Evolutionary conservation across 2,113 vertebrate species (phyloP).

Genomic region (Athene noctua): DNA sequence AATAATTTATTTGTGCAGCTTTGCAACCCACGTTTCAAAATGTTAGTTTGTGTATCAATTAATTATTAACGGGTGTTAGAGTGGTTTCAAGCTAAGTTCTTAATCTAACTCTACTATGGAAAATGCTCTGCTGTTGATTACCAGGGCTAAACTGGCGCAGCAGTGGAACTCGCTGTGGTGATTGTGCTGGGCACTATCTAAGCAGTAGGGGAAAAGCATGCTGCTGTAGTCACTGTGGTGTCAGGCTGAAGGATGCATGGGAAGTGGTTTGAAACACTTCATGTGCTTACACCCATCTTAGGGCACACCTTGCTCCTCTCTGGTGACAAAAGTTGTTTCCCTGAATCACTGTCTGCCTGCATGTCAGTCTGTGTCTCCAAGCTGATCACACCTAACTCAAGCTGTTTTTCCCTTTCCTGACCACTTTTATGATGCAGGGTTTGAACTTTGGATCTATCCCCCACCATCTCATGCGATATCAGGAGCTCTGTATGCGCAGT

Average conservation of each 20-base stretch:
- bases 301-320: background rate
- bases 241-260: fast-evolving
- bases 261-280: background rate
- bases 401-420: background rate
- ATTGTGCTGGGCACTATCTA: background rate
- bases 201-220: background rate
- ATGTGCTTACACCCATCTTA: background rate
- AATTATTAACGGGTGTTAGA: background rate
- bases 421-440: background rate
- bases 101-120: background rate
- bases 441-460: background rate
- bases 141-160: background rate
- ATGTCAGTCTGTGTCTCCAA: background rate
- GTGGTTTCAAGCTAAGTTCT: background rate
- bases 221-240: background rate
- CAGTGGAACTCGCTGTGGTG: background rate
- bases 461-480: background rate
- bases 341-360: background rate
- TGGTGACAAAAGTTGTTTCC: background rate
- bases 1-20: background rate
- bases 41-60: background rate
- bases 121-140: background rate
- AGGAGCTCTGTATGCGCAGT: background rate
- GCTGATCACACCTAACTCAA: background rate
- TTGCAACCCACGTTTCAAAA: background rate